Conservation (phyloP, 2,888 invertebrate genomes). For the Nomada lathburiana region DNA sequence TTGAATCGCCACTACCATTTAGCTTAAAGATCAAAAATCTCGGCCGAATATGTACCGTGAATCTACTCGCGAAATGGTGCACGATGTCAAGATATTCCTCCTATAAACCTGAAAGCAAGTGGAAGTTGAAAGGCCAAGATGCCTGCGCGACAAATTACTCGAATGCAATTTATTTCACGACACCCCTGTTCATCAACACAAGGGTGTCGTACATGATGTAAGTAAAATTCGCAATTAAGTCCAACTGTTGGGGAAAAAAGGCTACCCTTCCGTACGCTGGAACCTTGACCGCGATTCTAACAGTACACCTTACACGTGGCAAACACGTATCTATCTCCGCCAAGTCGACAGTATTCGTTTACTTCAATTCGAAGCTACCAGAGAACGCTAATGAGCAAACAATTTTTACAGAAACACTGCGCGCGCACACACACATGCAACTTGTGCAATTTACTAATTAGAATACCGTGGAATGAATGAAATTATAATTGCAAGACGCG, state of each 20-base stretch:
- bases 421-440: neutral
- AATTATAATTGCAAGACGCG: neutral
- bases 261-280: slow-evolving; percentile 17
- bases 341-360: slow-evolving; percentile 14
- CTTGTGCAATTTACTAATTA: slow-evolving; percentile 5
- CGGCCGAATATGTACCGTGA: neutral
- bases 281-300: slow-evolving; percentile 34
- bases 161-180: slow-evolving; percentile 7
- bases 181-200: slow-evolving; percentile 7
- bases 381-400: slow-evolving; percentile 20
- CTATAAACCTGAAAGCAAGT: neutral
- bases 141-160: slow-evolving; percentile 3
- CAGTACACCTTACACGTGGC: neutral
- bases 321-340: slow-evolving; percentile 7
- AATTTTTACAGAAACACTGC: slow-evolving; percentile 4
- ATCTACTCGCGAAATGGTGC: slow-evolving; percentile 5
- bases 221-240: slow-evolving; percentile 38
- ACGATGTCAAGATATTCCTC: neutral
- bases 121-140: neutral
- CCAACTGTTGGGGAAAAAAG: slow-evolving; percentile 18
- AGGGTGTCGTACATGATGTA: slow-evolving; percentile 5
- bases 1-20: neutral
- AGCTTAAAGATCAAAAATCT: too few species aligned
- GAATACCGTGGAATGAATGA: neutral
- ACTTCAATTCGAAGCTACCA: slow-evolving; percentile 10